Evolutionary conservation across 2,113 vertebrate genomes (phyloP), one percentile per base, ranked within the genome.

Genomic region (Nothoprocta pentlandii): DNA sequence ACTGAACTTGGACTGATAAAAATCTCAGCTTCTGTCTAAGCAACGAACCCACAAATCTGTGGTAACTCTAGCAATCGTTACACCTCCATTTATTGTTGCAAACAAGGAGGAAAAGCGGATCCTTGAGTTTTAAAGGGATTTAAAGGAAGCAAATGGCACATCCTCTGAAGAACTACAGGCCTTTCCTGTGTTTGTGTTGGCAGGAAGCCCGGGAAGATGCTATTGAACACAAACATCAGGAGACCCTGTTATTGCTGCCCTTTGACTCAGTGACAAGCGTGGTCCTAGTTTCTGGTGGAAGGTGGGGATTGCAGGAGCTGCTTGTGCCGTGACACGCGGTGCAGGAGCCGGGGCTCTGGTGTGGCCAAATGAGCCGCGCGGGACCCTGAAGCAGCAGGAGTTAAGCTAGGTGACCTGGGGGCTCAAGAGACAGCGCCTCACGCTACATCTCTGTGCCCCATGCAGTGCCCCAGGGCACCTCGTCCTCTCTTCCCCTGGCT

Each of bases 11-110:
- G 32, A 51, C 32, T 3, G 23, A 32, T 39, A 56, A 75, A 88
- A 80, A 64, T 67, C 85, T 39, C 66, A 87, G 34, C 39, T 84
- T 94, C 25, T 26, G 6, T 77, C 79, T 93, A 41, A 77, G 70
- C 44, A 61, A 39, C 49, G 56, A 92, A 87, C 34, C 53, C 44
- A 8, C 22, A 62, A 22, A 62, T 62, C 54, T 80, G 21, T 44
- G 6, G 3, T 34, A 26, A n/a, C 32, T 59, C 10, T 59, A 20
- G 32, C 41, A 3, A 4, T 47, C 44, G 56, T 71, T 91, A 34
- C 34, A 54, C 21, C 19, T 78, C 66, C 22, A 4, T 10, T 82
- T 67, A 77, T 66, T 79, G 7, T n/a, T 64, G 32, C 26, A 47
- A 94, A 84, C 61, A 14, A 68, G 5, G 12, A 53, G 70, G 30